Conservation (phyloP, 2,113 vertebrate species). For the Acinonyx jubatus region DNA sequence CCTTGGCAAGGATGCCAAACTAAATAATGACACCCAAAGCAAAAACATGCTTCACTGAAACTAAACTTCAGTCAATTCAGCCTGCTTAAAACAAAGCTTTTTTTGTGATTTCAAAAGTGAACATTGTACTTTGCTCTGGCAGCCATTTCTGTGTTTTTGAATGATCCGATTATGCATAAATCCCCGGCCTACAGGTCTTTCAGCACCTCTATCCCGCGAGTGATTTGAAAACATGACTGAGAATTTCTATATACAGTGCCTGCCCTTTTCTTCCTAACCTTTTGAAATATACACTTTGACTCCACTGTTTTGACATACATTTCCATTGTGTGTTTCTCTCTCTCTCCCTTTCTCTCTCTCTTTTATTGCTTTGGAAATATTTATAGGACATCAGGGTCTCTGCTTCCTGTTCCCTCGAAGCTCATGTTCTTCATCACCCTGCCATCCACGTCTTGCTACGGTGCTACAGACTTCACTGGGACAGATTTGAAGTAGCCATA, state of each 20-base stretch:
- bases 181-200: conserved; percentile 85
- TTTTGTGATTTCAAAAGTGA: conserved; percentile 89
- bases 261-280: conserved; percentile 78
- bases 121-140: conserved; percentile 88
- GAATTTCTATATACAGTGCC: conserved; percentile 78
- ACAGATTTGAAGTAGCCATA: neutral
- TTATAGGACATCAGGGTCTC: conserved; percentile 72
- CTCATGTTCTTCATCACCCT: conserved; percentile 39
- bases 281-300: conserved; percentile 74
- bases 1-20: conserved; percentile 85
- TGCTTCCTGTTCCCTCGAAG: conserved; percentile 62
- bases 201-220: conserved; percentile 85
- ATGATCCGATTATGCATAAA: conserved; percentile 87
- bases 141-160: conserved; percentile 87
- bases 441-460: neutral
- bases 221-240: conserved; percentile 86
- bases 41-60: conserved; percentile 89
- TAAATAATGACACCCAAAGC: conserved; percentile 91
- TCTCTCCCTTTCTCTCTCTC: conserved; percentile 36
- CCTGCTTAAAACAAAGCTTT: conserved; percentile 87
- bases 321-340: conserved; percentile 71
- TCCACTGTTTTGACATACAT: conserved; percentile 79
- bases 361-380: conserved; percentile 77
- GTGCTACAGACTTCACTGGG: conserved; percentile 8
- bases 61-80: conserved; percentile 86